A percentile compares a stretch with the other conserved stretches of the same genome.
Evolutionary conservation across 1,140 invertebrate species (phyloP).

Genomic region (Asobara japonica): DNA sequence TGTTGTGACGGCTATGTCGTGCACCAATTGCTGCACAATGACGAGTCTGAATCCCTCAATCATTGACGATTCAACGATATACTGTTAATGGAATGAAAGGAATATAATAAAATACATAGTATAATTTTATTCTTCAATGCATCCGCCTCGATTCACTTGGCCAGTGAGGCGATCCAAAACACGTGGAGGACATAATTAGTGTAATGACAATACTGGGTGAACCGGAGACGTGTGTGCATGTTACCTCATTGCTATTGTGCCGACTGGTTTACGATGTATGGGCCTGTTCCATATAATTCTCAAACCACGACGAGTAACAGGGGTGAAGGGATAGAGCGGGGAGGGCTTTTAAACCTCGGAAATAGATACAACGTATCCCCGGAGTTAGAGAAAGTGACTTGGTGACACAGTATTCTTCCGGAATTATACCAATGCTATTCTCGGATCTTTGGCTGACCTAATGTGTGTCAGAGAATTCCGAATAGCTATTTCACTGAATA

Average conservation of each 20-base stretch:
- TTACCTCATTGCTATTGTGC: conserved; percentile 36
- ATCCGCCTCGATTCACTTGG: neutral
- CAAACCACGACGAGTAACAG: neutral
- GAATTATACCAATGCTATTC: conserved; percentile 39
- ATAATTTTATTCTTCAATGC: neutral
- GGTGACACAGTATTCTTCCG: conserved; percentile 52
- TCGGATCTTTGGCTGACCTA: neutral
- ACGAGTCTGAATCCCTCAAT: too few species aligned
- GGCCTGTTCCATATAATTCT: conserved; percentile 17
- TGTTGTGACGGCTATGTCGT: too few species aligned
- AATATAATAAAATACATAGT: too few species aligned
- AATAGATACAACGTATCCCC: conserved; percentile 37
- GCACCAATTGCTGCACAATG: too few species aligned
- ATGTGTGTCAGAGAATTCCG: conserved; percentile 1
- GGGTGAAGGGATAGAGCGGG: neutral
- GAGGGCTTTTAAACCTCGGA: conserved; percentile 34
- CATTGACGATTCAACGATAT: too few species aligned
- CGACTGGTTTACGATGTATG: conserved; percentile 27
- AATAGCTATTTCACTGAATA: neutral
- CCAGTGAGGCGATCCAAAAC: neutral
- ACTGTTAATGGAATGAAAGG: too few species aligned
- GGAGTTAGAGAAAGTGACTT: conserved; percentile 49
- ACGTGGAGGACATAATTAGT: conserved; percentile 6
- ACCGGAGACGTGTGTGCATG: conserved; percentile 5
- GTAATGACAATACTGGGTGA: neutral